Percentiles rank a stretch among this genome's conserved stretches.
These are phyloP conservation scores for Phyto melanocephala DNA, from an alignment of 2,888 invertebrate species.

Conservation along the genomic window DNA sequence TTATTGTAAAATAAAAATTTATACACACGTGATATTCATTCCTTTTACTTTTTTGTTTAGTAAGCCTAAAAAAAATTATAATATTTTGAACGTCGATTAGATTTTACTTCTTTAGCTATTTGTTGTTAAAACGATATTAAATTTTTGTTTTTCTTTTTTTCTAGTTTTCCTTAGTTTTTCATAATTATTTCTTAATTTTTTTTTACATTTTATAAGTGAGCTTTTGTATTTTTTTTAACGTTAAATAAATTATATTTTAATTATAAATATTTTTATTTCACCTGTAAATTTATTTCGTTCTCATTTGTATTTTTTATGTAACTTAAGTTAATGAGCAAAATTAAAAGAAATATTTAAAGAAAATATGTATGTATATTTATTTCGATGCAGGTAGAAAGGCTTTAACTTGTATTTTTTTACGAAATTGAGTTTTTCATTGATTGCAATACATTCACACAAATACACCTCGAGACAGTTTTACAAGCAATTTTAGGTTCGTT, in stretches of 20 bases:
- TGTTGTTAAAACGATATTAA: conserved; percentile 27
- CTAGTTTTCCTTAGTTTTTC: no score
- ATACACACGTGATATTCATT: conserved; percentile 68
- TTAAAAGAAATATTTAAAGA: conserved; percentile 29
- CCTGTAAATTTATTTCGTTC: conserved; percentile 46
- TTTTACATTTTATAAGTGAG: no score
- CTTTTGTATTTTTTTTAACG: neutral
- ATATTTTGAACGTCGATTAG: conserved; percentile 63
- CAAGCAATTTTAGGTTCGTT: no score
- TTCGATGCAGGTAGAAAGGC: no score
- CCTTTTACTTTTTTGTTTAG: conserved; percentile 57
- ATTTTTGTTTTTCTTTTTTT: neutral
- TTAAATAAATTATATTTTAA: neutral
- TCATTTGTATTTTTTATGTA: conserved; percentile 44
- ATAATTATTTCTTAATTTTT: no score
- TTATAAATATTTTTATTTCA: conserved; percentile 28
- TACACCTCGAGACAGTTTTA: no score
- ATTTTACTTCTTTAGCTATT: conserved; percentile 22
- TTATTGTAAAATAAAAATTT: conserved; percentile 36
- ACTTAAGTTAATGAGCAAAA: conserved; percentile 43
- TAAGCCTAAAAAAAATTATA: conserved; percentile 25
- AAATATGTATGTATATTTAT: no score
- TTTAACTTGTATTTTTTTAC: no score
- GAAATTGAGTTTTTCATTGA: no score
- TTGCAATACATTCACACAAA: no score